A percentile compares a stretch with the other conserved stretches of the same genome.
These are phyloP conservation scores for Hanleya hanleyi DNA, from an alignment of 2,888 invertebrate genomes.

Conservation along the genomic window DNA sequence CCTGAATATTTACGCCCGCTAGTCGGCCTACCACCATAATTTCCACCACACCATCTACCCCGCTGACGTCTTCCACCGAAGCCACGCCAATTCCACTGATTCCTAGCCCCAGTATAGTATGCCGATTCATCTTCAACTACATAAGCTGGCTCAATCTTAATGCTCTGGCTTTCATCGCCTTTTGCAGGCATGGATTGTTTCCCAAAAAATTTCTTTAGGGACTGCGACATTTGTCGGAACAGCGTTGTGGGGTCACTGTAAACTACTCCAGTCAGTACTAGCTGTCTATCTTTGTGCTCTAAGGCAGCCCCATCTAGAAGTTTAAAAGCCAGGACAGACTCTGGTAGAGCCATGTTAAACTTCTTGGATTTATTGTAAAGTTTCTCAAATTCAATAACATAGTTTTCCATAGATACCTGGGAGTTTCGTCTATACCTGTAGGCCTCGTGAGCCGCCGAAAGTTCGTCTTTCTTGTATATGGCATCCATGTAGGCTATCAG, in stretches of 20 bases:
- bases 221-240: background rate
- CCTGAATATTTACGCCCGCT: too few relatives aligned
- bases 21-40: too few relatives aligned
- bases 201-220: slow-evolving; percentile 4
- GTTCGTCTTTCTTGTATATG: slow-evolving; percentile 29
- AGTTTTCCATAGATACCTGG: slow-evolving; percentile 25
- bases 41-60: too few relatives aligned
- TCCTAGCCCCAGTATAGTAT: too few relatives aligned
- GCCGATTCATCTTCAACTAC: too few relatives aligned
- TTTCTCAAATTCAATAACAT: slow-evolving; percentile 28
- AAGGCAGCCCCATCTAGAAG: slow-evolving; percentile 3
- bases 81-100: too few relatives aligned
- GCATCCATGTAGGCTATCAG: slow-evolving; percentile 27
- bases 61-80: too few relatives aligned
- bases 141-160: too few relatives aligned
- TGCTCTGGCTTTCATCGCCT: too few relatives aligned
- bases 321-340: slow-evolving; percentile 30
- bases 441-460: slow-evolving; percentile 30
- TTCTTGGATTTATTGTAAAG: slow-evolving; percentile 19
- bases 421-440: slow-evolving; percentile 18
- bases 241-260: background rate
- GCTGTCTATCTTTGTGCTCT: slow-evolving; percentile 10
- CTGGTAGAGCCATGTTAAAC: slow-evolving; percentile 27
- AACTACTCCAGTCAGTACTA: slow-evolving; percentile 10
- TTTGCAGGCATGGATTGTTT: background rate